Percentiles rank a stretch among this genome's conserved stretches.
These are phyloP conservation scores for Himalopsyche anomala DNA, from an alignment of 2,888 invertebrate species.

Conservation along the genomic window DNA sequence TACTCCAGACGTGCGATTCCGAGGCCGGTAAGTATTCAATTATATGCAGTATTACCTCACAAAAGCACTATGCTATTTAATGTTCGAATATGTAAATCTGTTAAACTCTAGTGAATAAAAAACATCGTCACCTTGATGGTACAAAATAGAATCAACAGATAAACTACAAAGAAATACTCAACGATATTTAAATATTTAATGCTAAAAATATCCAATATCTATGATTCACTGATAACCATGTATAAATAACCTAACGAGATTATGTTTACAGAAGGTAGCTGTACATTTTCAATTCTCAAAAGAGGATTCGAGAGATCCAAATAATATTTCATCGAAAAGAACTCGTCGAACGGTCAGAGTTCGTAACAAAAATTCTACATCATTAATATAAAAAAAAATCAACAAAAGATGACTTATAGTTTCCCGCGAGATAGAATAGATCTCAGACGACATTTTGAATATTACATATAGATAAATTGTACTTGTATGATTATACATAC, in stretches of 20 bases:
- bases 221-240: slow-evolving; percentile 58
- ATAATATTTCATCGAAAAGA: not conserved
- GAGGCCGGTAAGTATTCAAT: slow-evolving; percentile 12
- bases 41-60: slow-evolving; percentile 55
- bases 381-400: slow-evolving; percentile 5
- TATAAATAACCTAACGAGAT: slow-evolving; percentile 37
- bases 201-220: slow-evolving; percentile 62
- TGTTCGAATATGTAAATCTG: slow-evolving; percentile 51
- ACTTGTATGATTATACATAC: slow-evolving; percentile 19
- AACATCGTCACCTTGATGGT: slow-evolving; percentile 46
- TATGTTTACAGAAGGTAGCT: slow-evolving; percentile 37
- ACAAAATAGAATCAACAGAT: slow-evolving; percentile 62
- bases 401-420: not conserved
- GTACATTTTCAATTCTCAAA: slow-evolving; percentile 33
- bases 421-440: not conserved
- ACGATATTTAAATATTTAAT: slow-evolving; percentile 65
- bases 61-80: slow-evolving; percentile 59
- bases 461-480: slow-evolving; percentile 17
- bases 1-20: not conserved
- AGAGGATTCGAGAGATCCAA: not conserved
- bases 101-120: slow-evolving; percentile 53
- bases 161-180: slow-evolving; percentile 65
- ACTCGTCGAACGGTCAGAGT: not conserved
- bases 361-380: not conserved
- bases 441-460: slow-evolving; percentile 7